Base-by-base conservation (phyloP, 2,113 vertebrate genomes). In the Emydocephalus ijimae region DNA sequence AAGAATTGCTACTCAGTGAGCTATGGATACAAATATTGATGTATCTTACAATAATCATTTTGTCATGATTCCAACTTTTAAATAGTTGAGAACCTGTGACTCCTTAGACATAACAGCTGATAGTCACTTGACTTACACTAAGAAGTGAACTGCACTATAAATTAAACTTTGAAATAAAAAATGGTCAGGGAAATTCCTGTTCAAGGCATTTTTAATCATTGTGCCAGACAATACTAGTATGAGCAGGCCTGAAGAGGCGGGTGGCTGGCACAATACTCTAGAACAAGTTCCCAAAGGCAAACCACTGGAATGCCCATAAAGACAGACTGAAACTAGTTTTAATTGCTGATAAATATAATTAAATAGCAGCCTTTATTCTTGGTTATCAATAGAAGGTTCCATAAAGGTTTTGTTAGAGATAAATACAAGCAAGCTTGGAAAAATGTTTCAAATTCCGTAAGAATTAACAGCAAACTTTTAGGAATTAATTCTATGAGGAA, bases 1-100 rank as follows among this genome's bases (percentile, higher is more conserved):
- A 93, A 50, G 26, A 95, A 97, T 97, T 96, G 95, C 91, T 96
- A 93, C 34, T 90, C 94, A 93, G 93, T 97, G 97, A 95, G 9
- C 26, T 93, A 97, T 95, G 85, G 96, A 94, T 0, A 0, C 29
- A 94, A 89, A 74, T 94, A 91, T 64, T 95, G 95, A 95, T 86
- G 24, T 95, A 95, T 96, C 96, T 94, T 95, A 87, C 93, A 89
- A 95, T 34, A 56, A 57, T 88, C 24, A 55, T 95, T 96, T 95
- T 97, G 94, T 95, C 95, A 93, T 91, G 93, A 92, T 92, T 96
- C 96, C 95, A 97, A 95, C 94, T 96, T 96, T 92, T 93, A 96
- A 98, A 99, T 98, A 98, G 98, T 98, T 98, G 97, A 98, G 96
- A 97, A 97, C 98, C 97, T 98, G 96, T 98, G 98, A 98, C 98